Conservation (phyloP, 2,797 vertebrate genomes). For the Fundulus diaphanus region DNA sequence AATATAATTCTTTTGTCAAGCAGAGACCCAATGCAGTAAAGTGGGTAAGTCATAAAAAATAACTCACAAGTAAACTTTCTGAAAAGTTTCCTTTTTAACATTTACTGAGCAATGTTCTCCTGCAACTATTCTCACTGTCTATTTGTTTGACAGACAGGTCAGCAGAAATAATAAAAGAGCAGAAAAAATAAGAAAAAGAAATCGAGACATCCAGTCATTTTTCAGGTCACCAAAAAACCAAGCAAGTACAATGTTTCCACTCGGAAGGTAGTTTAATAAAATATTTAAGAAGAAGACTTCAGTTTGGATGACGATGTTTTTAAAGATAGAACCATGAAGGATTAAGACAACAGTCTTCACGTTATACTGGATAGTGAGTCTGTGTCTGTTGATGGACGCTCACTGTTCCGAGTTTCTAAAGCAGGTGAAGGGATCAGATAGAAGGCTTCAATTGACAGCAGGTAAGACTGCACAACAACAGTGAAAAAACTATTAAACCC, state of each 20-base stretch:
- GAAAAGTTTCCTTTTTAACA: background rate
- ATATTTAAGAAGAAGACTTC: background rate
- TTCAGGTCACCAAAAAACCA: background rate
- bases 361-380: background rate
- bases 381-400: background rate
- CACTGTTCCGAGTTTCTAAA: background rate
- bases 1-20: background rate
- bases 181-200: background rate
- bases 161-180: background rate
- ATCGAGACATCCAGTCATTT: background rate
- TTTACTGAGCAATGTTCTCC: background rate
- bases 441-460: background rate
- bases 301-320: background rate
- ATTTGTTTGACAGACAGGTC: background rate
- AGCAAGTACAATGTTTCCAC: background rate
- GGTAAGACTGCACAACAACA: background rate
- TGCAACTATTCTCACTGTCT: background rate
- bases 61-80: background rate
- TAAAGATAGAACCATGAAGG: background rate
- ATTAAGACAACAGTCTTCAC: background rate
- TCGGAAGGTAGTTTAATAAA: background rate
- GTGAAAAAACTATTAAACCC: background rate
- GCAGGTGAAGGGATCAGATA: background rate
- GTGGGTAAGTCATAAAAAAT: background rate
- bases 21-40: background rate